These are phyloP conservation scores for Apodemia duryi DNA, from an alignment of 2,888 invertebrate genomes.

Conservation along the genomic window DNA sequence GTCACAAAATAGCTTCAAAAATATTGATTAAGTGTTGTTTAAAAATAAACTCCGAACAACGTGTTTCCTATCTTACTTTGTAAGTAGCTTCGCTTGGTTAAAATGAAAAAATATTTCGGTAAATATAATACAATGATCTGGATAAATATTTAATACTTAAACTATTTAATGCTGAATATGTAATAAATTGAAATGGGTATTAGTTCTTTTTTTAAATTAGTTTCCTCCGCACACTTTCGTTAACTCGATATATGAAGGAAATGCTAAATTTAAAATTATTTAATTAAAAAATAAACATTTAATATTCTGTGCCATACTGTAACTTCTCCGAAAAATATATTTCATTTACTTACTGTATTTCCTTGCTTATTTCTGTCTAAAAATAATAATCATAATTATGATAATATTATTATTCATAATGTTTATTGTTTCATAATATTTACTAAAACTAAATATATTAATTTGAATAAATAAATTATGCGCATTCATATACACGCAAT, in stretches of 20 bases:
- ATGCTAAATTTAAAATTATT: too few species aligned
- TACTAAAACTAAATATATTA: conserved; percentile 2
- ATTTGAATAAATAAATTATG: neutral
- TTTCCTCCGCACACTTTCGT: too few species aligned
- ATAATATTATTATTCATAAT: neutral
- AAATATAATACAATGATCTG: too few species aligned
- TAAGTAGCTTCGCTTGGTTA: neutral
- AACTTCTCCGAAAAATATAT: neutral
- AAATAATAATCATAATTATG: neutral
- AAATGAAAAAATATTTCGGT: too few species aligned
- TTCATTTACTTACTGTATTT: neutral
- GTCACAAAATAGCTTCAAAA: conserved; percentile 60
- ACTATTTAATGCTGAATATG: too few species aligned
- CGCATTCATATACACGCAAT: conserved; percentile 10
- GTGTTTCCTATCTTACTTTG: neutral
- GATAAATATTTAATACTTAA: too few species aligned
- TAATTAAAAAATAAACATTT: too few species aligned
- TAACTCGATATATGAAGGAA: too few species aligned
- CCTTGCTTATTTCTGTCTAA: neutral
- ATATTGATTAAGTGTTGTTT: conserved; percentile 45
- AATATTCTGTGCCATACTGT: too few species aligned
- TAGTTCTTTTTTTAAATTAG: too few species aligned
- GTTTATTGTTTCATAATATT: neutral
- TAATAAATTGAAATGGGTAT: too few species aligned
- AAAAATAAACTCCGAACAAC: conserved; percentile 29